These are phyloP conservation scores for Corythornis leucogaster DNA, from an alignment of 2,797 vertebrate genomes.

Conservation along the genomic window DNA sequence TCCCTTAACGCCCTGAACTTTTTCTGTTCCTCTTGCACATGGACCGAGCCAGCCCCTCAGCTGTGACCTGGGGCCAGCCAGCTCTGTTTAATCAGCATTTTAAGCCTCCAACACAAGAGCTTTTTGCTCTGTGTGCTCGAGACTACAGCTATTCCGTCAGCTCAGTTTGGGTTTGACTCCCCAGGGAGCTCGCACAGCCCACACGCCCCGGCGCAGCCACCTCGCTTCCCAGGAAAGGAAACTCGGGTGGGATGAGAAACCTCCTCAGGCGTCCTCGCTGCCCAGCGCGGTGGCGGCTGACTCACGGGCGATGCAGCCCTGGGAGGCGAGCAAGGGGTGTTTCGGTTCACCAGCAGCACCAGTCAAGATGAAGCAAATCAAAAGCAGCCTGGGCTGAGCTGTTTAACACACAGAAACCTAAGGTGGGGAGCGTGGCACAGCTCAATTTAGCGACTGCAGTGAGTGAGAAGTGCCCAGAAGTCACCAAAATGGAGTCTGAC, in stretches of 20 bases:
- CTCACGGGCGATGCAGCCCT: not conserved
- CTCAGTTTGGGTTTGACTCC: constrained; percentile 62
- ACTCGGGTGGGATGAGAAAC: constrained; percentile 65
- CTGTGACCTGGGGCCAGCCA: not conserved
- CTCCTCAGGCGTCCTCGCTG: not conserved
- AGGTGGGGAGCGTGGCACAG: accelerated
- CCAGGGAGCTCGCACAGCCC: constrained; percentile 6
- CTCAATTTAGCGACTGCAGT: not conserved
- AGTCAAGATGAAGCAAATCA: not conserved
- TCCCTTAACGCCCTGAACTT: not conserved
- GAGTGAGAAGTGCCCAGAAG: not conserved
- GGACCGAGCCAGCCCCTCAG: not conserved
- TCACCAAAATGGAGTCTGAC: not conserved
- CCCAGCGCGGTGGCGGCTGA: not conserved
- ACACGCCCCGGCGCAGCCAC: not conserved
- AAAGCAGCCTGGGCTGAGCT: not conserved
- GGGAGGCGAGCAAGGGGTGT: not conserved
- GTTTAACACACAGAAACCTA: not conserved
- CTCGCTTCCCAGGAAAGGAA: constrained; percentile 57
- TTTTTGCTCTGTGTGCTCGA: not conserved
- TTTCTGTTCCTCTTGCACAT: not conserved
- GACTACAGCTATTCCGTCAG: constrained; percentile 17
- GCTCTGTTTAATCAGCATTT: constrained; percentile 9
- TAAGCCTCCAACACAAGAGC: not conserved
- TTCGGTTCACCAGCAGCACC: not conserved